Evolutionary conservation across 2,797 vertebrate genomes (phyloP), one percentile per base, ranked within the genome.

Genomic region (Chiroxiphia lanceolata): DNA sequence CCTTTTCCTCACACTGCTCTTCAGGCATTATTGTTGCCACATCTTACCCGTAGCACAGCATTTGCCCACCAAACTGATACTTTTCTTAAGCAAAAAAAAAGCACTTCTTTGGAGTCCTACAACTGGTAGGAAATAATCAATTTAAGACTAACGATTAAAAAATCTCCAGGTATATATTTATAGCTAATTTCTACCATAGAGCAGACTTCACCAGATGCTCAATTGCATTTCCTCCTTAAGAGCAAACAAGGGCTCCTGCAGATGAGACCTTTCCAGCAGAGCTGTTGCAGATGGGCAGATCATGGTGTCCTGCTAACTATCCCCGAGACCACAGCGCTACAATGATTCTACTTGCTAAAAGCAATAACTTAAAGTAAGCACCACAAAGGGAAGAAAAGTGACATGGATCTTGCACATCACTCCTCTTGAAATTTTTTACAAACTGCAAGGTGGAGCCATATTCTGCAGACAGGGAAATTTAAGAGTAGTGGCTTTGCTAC

Each of bases 221-320:
- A 77, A 77, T 38, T 90, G 77, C 90, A 65, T 92, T 91, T 83
- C 82, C 87, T 71, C 60, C 81, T 77, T 76, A 76, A 87, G 45
- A 93, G 90, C 71, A 95, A 92, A 96, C 74, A 87, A 94, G 78
- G 71, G 68, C 83, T 94, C 83, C 95, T 83, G 71, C 88, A 87
- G 86, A 93, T 79, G 29, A 94, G 88, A 67, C 77, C 56, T 75
- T 89, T 87, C 86, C 93, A 94, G 80, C 86, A 84, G 91, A 84
- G 60, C 56, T 90, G 88, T 20, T 86, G 61, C 87, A 90, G 90
- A 95, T 90, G 88, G 83, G 90, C 88, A 87, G 67, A 76, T 42
- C 0, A 0, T 12, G 3, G 74, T 72, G 80, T 83, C 91, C 82
- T 88, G 53, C 72, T 86, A 89, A 95, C 72, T 48, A 69, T 50